Evolutionary conservation across 2,797 vertebrate genomes (phyloP).

Genomic region (Macrochelys suwanniensis): DNA sequence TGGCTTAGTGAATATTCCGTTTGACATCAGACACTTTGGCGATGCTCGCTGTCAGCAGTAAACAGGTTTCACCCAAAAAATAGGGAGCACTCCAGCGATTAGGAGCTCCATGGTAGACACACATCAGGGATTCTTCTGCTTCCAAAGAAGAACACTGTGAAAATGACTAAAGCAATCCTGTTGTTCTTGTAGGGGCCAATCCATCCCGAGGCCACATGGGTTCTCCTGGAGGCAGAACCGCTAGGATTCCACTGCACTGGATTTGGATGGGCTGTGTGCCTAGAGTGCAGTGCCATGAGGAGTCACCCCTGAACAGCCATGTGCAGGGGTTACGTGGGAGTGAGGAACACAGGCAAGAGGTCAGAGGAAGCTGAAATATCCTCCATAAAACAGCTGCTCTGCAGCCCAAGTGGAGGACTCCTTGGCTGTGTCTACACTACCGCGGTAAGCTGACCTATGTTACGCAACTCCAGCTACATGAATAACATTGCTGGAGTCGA

Average conservation of each 20-base stretch:
- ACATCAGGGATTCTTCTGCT: not conserved
- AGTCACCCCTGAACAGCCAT: not conserved
- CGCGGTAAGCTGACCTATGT: no score
- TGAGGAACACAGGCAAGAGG: not conserved
- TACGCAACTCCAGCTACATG: no score
- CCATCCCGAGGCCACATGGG: not conserved
- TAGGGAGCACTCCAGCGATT: accelerated
- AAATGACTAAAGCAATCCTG: not conserved
- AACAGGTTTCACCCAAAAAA: not conserved
- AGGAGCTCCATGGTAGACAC: not conserved
- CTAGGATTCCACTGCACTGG: accelerated
- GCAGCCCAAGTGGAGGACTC: not conserved
- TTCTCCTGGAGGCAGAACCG: not conserved
- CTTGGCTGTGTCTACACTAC: no score
- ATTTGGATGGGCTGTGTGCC: not conserved
- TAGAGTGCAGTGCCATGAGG: not conserved
- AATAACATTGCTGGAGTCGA: no score
- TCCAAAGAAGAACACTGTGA: not conserved
- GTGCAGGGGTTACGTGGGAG: not conserved
- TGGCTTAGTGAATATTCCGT: conserved; percentile 38
- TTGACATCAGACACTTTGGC: not conserved
- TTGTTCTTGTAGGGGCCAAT: not conserved
- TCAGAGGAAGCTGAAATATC: no score
- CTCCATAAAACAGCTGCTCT: not conserved
- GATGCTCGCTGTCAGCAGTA: conserved; percentile 15